phyloP scores from a whole-genome alignment of 2,797 vertebrate genomes.

The Pseudochirops corinnae region DNA sequence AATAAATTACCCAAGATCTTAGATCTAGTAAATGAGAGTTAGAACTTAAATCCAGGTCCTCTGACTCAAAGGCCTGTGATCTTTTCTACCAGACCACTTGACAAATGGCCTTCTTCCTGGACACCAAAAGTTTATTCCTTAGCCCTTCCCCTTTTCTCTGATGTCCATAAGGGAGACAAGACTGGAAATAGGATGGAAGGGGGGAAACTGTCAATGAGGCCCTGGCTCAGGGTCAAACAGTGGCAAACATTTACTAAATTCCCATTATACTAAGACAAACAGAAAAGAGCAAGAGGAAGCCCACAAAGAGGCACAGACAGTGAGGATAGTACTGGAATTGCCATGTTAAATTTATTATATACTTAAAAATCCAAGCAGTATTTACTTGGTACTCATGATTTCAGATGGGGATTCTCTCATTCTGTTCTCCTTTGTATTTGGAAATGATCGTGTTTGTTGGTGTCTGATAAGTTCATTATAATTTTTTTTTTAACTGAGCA shows the following conservation, averaged over 20 bases:
- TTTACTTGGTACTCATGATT: background rate
- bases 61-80: background rate
- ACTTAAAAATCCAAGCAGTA: background rate
- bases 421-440: background rate
- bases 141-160: background rate
- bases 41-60: constrained; percentile 4
- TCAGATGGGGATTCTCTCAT: background rate
- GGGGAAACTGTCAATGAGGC: background rate
- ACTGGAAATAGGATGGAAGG: background rate
- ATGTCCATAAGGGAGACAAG: background rate
- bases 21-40: constrained; percentile 1
- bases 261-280: background rate
- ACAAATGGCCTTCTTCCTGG: background rate
- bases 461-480: background rate
- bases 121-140: background rate
- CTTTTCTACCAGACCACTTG: background rate
- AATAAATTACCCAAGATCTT: constrained; percentile 33
- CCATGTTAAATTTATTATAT: background rate
- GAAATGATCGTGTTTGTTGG: background rate
- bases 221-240: background rate
- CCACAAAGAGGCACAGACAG: background rate
- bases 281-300: background rate
- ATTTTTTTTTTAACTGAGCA: background rate
- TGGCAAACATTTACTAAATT: background rate
- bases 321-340: background rate